These are phyloP conservation scores for Diabrotica undecimpunctata DNA, from an alignment of 1,140 invertebrate genomes.

Conservation along the genomic window DNA sequence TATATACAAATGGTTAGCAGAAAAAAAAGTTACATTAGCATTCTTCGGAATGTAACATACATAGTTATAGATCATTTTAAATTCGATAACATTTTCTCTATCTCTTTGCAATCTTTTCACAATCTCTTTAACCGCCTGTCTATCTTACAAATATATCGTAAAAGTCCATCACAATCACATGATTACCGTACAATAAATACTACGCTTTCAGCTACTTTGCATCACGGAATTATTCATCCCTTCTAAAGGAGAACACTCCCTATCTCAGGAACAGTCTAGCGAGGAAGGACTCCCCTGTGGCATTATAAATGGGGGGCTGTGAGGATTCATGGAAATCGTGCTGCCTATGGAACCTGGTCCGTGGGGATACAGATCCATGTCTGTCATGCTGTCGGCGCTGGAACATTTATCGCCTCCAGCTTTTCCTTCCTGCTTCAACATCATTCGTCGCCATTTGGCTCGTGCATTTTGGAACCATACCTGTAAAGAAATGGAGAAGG, in stretches of 20 bases:
- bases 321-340: conserved; percentile 44
- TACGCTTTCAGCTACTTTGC: conserved; percentile 15
- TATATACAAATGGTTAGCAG: too few relatives aligned
- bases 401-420: conserved; percentile 43
- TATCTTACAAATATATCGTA: too few relatives aligned
- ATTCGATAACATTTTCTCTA: too few relatives aligned
- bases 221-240: conserved; percentile 5
- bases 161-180: conserved; percentile 29
- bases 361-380: conserved; percentile 45
- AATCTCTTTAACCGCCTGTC: not conserved
- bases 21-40: too few relatives aligned
- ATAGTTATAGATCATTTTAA: too few relatives aligned
- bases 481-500: conserved; percentile 57
- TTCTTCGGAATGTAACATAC: too few relatives aligned
- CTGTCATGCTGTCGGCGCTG: conserved; percentile 43
- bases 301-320: conserved; percentile 46
- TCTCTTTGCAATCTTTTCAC: not conserved
- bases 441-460: conserved; percentile 94
- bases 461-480: conserved; percentile 99
- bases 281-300: conserved; percentile 44
- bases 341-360: conserved; percentile 45
- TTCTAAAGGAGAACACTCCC: not conserved
- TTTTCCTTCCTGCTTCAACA: conserved; percentile 60
- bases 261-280: conserved; percentile 45
- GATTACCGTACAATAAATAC: conserved; percentile 27